Evolutionary conservation across 2,113 vertebrate species (phyloP).

Genomic region (human (Homo sapiens)): DNA sequence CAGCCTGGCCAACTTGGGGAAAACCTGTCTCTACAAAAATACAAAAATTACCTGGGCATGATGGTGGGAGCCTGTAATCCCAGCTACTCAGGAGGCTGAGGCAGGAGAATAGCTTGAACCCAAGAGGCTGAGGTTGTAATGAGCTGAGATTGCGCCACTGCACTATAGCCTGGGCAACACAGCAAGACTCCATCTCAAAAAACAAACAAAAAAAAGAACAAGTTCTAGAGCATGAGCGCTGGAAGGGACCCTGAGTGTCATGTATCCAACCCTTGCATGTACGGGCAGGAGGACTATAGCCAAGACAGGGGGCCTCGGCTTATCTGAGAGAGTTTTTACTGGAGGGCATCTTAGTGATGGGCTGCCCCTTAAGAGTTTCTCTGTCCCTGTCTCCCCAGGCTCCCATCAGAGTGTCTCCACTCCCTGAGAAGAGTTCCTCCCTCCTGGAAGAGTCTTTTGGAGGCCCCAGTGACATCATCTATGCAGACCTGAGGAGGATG

Average conservation of each 20-base stretch:
- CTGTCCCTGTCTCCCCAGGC: constrained; percentile 33
- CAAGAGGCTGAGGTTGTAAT: no score
- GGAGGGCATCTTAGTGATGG: not conserved
- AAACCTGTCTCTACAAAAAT: no score
- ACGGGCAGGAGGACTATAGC: not conserved
- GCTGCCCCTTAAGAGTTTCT: not conserved
- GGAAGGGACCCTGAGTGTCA: not conserved
- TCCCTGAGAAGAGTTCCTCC: constrained; percentile 80
- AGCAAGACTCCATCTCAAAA: no score
- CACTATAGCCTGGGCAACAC: no score
- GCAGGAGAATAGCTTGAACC: no score
- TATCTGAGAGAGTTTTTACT: not conserved
- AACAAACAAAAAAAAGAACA: no score
- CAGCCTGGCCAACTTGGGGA: no score
- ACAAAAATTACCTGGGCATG: no score
- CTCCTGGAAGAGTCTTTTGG: constrained; percentile 32
- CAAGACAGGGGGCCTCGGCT: not conserved
- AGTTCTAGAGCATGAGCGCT: not conserved
- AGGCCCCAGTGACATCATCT: constrained; percentile 69
- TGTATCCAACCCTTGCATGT: accelerated
- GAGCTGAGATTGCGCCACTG: no score
- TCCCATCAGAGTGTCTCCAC: constrained; percentile 71
- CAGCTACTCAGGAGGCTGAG: no score
- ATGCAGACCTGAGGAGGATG: constrained; percentile 81
- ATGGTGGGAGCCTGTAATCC: no score